These are phyloP conservation scores for Palloptera scutellata DNA, from an alignment of 2,888 invertebrate genomes.

Conservation along the genomic window DNA sequence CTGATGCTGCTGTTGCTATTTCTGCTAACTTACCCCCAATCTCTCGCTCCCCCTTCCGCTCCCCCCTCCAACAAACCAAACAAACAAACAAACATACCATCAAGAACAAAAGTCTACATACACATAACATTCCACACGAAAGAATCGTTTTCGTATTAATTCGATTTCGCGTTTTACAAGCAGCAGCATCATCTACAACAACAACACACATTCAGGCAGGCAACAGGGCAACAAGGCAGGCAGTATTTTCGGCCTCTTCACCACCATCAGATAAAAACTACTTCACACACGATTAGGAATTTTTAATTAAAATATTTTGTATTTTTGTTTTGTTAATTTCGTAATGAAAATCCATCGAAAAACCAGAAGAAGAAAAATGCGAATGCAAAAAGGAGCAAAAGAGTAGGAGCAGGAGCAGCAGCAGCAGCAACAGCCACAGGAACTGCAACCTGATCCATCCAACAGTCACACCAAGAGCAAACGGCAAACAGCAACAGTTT, in stretches of 20 bases:
- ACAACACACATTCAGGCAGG: conserved; percentile 1
- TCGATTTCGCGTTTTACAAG: conserved; percentile 44
- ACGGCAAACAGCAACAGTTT: too few species aligned
- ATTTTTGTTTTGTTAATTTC: conserved; percentile 58
- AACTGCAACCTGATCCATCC: conserved; percentile 35
- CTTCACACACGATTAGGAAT: conserved; percentile 65
- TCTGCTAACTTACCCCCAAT: neutral
- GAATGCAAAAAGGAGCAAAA: too few species aligned
- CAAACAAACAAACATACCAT: conserved; percentile 36
- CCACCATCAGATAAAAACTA: conserved; percentile 28
- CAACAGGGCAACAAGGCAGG: conserved; percentile 20
- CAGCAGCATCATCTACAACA: conserved; percentile 23
- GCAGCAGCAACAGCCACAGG: conserved; percentile 33
- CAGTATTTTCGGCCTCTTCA: conserved; percentile 18
- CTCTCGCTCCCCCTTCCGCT: conserved; percentile 3
- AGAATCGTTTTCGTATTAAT: conserved; percentile 45
- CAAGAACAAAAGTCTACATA: conserved; percentile 36
- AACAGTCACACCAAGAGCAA: too few species aligned
- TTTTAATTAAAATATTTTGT: conserved; percentile 65
- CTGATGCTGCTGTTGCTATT: conserved; percentile 18
- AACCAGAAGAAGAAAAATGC: too few species aligned
- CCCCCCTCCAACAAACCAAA: conserved; percentile 21
- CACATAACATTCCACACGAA: conserved; percentile 19
- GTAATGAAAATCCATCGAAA: too few species aligned
- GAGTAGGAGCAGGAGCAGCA: conserved; percentile 18